Evolutionary conservation across 1,140 invertebrate species (phyloP).

Genomic region (Anadara kagoshimensis): DNA sequence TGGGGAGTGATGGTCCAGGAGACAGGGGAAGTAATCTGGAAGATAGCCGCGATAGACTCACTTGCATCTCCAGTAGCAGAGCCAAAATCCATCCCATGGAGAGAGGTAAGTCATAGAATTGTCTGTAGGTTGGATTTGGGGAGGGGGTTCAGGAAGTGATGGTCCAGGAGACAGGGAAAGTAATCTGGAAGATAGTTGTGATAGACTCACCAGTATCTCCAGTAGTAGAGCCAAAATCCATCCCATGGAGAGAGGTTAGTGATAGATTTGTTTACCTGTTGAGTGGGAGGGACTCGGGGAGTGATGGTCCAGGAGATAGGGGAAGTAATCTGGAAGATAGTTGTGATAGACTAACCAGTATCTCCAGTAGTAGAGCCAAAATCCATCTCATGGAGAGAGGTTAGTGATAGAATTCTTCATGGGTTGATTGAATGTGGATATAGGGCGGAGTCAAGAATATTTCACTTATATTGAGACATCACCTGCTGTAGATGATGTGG

Average conservation of each 20-base stretch:
- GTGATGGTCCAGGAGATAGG: background rate
- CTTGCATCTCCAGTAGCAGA: constrained; percentile 44
- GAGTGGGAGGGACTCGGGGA: no score
- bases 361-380: constrained; percentile 55
- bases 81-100: constrained; percentile 67
- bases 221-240: constrained; percentile 63
- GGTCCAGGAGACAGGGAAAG: background rate
- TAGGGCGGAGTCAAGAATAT: no score
- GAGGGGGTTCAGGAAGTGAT: no score
- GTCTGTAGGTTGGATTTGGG: background rate
- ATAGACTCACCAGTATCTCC: constrained; percentile 42
- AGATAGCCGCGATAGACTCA: constrained; percentile 51
- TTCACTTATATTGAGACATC: no score
- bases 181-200: constrained; percentile 36
- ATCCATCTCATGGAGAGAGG: constrained; percentile 64
- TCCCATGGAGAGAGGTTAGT: constrained; percentile 61
- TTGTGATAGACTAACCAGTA: constrained; percentile 46
- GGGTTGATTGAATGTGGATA: no score
- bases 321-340: constrained; percentile 23
- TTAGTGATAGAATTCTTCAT: constrained; percentile 16
- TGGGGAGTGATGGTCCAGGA: background rate
- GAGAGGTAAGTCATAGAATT: constrained; percentile 42
- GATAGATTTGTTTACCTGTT: background rate
- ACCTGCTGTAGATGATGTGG: no score
- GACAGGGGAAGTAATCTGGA: no score